These are phyloP conservation scores for Potorous gilbertii DNA, from an alignment of 2,797 vertebrate genomes.

Conservation along the genomic window DNA sequence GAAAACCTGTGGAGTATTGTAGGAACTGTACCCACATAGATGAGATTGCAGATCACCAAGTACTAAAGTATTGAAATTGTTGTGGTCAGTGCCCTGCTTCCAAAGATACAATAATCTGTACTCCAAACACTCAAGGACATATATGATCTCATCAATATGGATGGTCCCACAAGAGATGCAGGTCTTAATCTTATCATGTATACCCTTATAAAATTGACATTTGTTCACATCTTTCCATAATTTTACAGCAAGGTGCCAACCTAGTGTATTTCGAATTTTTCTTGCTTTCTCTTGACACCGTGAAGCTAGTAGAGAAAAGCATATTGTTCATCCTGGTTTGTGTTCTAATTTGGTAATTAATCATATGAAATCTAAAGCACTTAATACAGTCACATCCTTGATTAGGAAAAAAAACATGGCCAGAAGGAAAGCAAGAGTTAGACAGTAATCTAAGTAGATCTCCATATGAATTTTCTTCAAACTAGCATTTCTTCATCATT, in stretches of 20 bases:
- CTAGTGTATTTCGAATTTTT: not conserved
- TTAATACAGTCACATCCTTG: slow-evolving; percentile 44
- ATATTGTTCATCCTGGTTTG: not conserved
- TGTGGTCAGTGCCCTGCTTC: not conserved
- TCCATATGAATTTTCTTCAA: slow-evolving; percentile 18
- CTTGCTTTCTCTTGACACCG: not conserved
- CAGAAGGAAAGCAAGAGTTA: slow-evolving; percentile 37
- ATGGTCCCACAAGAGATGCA: not conserved
- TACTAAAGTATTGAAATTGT: not conserved
- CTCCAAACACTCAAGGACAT: not conserved
- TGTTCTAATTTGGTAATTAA: not conserved
- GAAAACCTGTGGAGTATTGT: not conserved
- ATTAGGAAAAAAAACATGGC: slow-evolving; percentile 2
- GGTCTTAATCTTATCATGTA: not conserved
- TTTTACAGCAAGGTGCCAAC: not conserved
- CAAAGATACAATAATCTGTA: not conserved
- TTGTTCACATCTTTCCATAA: not conserved
- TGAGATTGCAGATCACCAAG: not conserved
- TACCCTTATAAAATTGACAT: not conserved
- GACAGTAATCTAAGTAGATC: slow-evolving; percentile 7
- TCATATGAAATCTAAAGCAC: not conserved
- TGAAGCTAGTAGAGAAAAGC: not conserved
- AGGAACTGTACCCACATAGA: not conserved
- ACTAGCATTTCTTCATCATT: not conserved
- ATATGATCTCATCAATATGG: not conserved